Conservation (phyloP, 2,797 vertebrate genomes). For the Artibeus jamaicensis region DNA sequence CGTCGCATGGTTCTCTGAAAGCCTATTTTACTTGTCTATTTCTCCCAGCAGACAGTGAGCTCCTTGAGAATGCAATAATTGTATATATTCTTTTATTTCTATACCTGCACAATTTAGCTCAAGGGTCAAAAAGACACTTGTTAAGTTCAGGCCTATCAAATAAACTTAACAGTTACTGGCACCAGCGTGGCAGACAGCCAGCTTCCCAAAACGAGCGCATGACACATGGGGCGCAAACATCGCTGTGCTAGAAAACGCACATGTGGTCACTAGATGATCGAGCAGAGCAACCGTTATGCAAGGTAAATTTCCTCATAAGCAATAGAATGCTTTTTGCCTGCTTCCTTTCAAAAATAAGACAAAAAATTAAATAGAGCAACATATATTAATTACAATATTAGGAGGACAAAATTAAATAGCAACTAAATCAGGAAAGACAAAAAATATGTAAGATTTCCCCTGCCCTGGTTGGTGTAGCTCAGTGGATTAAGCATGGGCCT, state of each 20-base stretch:
- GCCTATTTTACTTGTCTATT: neutral
- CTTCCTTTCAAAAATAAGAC: constrained; percentile 3
- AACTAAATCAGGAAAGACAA: constrained; percentile 8
- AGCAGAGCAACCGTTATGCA: neutral
- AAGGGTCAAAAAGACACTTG: neutral
- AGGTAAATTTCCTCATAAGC: neutral
- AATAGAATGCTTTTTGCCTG: neutral
- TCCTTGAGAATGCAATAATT: neutral
- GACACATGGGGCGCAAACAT: neutral
- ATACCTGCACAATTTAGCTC: neutral
- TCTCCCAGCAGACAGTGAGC: neutral
- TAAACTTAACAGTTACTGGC: neutral
- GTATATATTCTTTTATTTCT: neutral
- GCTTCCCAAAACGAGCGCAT: neutral
- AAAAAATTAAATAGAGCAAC: constrained; percentile 25
- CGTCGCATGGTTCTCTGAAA: neutral
- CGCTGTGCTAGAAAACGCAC: neutral
- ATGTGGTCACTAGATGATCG: neutral
- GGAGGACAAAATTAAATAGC: constrained; percentile 19
- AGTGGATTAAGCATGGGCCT: too few relatives aligned
- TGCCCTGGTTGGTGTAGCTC: too few relatives aligned
- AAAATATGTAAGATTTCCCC: neutral
- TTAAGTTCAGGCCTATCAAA: neutral
- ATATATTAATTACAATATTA: constrained; percentile 30
- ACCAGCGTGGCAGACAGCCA: neutral